These are phyloP conservation scores for Chymomyza caudatula DNA, from an alignment of 2,888 invertebrate species.

Conservation along the genomic window DNA sequence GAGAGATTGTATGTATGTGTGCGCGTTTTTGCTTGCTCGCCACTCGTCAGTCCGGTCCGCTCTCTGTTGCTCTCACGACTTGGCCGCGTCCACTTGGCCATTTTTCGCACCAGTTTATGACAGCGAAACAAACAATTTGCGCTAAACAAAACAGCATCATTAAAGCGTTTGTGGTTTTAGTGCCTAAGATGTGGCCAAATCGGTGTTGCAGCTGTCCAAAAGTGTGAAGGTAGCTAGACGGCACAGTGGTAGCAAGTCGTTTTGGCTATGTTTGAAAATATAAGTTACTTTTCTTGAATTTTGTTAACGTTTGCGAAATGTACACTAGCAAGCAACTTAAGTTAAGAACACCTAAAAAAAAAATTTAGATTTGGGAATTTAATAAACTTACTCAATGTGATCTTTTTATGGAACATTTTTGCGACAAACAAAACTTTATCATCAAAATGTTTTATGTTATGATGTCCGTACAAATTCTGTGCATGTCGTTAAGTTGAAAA, in stretches of 20 bases:
- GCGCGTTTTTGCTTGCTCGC: conserved; percentile 21
- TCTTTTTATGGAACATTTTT: too few species aligned
- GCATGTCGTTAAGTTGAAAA: too few species aligned
- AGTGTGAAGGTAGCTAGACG: not conserved
- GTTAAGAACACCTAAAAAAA: too few species aligned
- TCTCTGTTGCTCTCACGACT: conserved; percentile 24
- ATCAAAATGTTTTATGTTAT: too few species aligned
- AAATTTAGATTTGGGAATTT: too few species aligned
- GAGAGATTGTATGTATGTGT: conserved; percentile 6
- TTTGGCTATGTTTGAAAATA: not conserved
- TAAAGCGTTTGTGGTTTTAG: conserved; percentile 75
- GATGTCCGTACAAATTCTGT: too few species aligned
- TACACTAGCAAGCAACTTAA: too few species aligned
- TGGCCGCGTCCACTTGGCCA: conserved; percentile 52
- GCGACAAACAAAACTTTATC: too few species aligned
- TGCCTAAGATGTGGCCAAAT: conserved; percentile 40
- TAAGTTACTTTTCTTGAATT: too few species aligned
- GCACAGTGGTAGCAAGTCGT: not conserved
- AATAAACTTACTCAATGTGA: too few species aligned
- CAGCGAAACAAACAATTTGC: conserved; percentile 75
- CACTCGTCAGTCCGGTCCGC: conserved; percentile 35
- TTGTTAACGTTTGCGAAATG: too few species aligned
- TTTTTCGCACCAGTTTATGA: conserved; percentile 74
- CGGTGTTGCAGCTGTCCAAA: conserved; percentile 12
- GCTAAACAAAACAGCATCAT: conserved; percentile 75